These are phyloP conservation scores for Drosophila malerkotliana DNA, from an alignment of 1,140 invertebrate species.

Conservation along the genomic window DNA sequence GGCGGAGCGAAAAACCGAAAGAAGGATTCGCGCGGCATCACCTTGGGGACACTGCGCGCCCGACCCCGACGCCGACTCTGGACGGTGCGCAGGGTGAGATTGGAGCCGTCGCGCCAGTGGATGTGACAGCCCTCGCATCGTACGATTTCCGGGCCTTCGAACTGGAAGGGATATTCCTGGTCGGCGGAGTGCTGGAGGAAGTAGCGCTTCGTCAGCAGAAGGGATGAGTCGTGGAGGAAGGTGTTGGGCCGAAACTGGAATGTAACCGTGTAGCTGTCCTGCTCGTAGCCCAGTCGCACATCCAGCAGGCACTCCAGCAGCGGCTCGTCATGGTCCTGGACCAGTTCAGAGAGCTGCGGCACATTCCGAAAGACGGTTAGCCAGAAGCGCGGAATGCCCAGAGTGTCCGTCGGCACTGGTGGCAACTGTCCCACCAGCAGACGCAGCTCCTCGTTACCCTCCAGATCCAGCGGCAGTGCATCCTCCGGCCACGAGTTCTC, in stretches of 20 bases:
- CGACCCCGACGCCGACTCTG: slow-evolving; percentile 97
- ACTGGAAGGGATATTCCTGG: slow-evolving; percentile 95
- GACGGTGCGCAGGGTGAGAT: slow-evolving; percentile 97
- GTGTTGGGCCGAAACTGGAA: slow-evolving; percentile 97
- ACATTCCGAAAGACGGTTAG: slow-evolving; percentile 97
- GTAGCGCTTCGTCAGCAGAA: slow-evolving; percentile 97
- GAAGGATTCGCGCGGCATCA: slow-evolving; percentile 96
- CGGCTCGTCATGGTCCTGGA: slow-evolving; percentile 97
- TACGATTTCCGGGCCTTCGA: slow-evolving; percentile 98
- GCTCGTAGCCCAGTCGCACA: slow-evolving; percentile 91
- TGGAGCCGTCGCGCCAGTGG: slow-evolving; percentile 97
- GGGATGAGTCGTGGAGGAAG: slow-evolving; percentile 95
- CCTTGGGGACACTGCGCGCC: slow-evolving; percentile 93
- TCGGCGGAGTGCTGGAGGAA: slow-evolving; percentile 96
- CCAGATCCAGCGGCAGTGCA: slow-evolving; percentile 43
- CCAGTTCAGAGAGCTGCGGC: slow-evolving; percentile 93
- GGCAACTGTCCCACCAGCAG: slow-evolving; percentile 42
- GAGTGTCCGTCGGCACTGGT: slow-evolving; percentile 85
- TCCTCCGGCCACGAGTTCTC: slow-evolving; percentile 90
- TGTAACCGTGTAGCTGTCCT: slow-evolving; percentile 87
- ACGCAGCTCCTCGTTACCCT: slow-evolving; percentile 81
- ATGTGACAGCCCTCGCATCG: slow-evolving; percentile 96
- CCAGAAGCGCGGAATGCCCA: slow-evolving; percentile 98
- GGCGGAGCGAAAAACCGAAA: slow-evolving; percentile 99
- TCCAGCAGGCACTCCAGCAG: slow-evolving; percentile 96